Conservation (phyloP, 2,888 invertebrate genomes). For the Lepas anatifera region DNA sequence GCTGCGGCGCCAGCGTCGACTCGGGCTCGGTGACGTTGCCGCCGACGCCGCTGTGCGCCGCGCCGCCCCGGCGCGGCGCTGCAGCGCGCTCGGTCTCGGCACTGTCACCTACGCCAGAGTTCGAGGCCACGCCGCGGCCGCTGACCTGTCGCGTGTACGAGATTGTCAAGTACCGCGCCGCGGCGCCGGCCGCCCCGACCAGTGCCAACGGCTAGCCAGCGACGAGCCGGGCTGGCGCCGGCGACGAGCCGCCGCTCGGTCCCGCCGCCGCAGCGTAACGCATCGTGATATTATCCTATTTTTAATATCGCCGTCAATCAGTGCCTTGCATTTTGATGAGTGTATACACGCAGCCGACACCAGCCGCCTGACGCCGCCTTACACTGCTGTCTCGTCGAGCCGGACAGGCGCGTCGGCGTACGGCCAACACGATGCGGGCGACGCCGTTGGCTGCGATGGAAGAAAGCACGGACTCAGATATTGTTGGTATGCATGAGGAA, state of each 20-base stretch:
- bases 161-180: neutral
- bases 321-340: constrained; percentile 1
- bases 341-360: too few species aligned
- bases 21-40: constrained; percentile 1
- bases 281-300: constrained; percentile 8
- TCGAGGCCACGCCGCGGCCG: neutral
- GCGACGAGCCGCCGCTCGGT: neutral
- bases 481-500: neutral
- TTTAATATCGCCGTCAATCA: constrained; percentile 2
- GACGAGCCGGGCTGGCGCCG: neutral
- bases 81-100: neutral
- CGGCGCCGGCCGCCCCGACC: neutral
- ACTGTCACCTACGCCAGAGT: neutral
- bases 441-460: neutral
- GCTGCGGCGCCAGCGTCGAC: neutral
- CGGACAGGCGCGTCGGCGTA: neutral
- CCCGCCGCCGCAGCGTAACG: neutral
- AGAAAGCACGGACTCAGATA: neutral
- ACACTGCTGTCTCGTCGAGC: constrained; percentile 1
- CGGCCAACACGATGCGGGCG: neutral
- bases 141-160: neutral
- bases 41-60: neutral
- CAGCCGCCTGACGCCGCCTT: too few species aligned
- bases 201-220: neutral
- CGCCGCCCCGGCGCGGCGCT: neutral